phyloP scores from a whole-genome alignment of 1,140 invertebrate genomes.

The Diorhabda elongata region DNA sequence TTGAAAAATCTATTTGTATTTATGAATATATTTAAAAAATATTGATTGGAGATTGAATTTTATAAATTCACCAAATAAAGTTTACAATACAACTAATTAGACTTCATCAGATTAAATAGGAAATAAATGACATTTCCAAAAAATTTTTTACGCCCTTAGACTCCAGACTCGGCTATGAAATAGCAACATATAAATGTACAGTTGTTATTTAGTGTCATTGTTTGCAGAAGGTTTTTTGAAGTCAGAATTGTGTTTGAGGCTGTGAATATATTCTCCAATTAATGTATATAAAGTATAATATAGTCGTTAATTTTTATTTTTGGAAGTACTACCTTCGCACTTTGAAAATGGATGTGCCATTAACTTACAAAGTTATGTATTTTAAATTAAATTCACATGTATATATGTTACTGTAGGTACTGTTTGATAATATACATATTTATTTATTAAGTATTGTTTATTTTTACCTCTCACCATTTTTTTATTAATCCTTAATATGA shows the following conservation, averaged over 20 bases:
- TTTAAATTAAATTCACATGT: constrained; percentile 33
- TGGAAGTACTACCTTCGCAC: constrained; percentile 25
- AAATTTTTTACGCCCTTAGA: no score
- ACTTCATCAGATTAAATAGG: no score
- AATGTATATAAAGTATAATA: constrained; percentile 26
- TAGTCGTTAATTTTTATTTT: constrained; percentile 26
- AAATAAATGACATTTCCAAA: no score
- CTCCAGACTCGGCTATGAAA: no score
- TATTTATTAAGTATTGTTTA: constrained; percentile 32
- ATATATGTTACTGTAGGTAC: constrained; percentile 36
- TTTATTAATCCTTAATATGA: no score
- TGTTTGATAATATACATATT: constrained; percentile 43
- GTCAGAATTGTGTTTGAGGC: constrained; percentile 39
- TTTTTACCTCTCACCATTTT: no score
- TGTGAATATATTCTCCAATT: constrained; percentile 40
- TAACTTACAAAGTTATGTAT: constrained; percentile 40
- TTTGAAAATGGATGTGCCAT: constrained; percentile 40
- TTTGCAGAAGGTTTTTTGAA: constrained; percentile 18
- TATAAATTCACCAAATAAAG: no score
- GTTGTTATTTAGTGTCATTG: neutral
- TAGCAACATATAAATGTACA: neutral
- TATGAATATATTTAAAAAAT: no score
- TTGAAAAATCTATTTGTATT: no score
- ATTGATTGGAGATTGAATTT: no score
- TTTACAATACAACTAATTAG: no score